Evolutionary conservation across 2,888 invertebrate species (phyloP), one percentile per base, ranked within the genome.

Genomic region (Orthonevra nobilis): DNA sequence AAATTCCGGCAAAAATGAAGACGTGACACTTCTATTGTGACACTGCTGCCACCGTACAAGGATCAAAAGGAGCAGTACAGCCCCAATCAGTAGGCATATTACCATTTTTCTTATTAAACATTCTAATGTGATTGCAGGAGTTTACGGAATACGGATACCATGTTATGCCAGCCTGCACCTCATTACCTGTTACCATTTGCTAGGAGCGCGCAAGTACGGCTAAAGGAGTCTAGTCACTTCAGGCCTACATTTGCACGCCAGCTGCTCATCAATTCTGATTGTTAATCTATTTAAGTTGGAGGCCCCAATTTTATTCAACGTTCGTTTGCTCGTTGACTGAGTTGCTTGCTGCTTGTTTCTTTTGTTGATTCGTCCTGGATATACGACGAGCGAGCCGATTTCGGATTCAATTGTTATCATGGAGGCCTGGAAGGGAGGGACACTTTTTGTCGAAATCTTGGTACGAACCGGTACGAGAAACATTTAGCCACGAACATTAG

Each of bases 181-280:
- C 74, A 61, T 74, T 74, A 74, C 68, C 61, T 74, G 68, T 69
- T 72, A 72, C 61, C 44, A 26, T 28, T 38, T 46, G 48, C 15
- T n/a, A 23, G 14, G 12, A 14, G 36, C 20, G 26, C 19, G 56
- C n/a, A n/a, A n/a, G n/a, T n/a, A n/a, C n/a, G n/a, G n/a, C n/a
- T n/a, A n/a, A n/a, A 15, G 60, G 36, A 20, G 26, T 26, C 50
- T 56, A 38, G 54, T 40, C n/a, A n/a, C 52, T 52, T 17, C 28
- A 48, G 58, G 56, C 61, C 61, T 56, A 70, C 75, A 70, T 64
- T 77, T 64, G 81, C 81, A 81, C 81, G 81, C 66, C 81, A 81
- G 70, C 70, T 70, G 77, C 70, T 81, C 81, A 81, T 81, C 81
- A 77, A 81, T 81, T 68, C 72, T 77, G 81, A 81, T 77, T 77